Evolutionary conservation across 2,888 invertebrate genomes (phyloP).

Genomic region (Scotopteryx bipunctaria): DNA sequence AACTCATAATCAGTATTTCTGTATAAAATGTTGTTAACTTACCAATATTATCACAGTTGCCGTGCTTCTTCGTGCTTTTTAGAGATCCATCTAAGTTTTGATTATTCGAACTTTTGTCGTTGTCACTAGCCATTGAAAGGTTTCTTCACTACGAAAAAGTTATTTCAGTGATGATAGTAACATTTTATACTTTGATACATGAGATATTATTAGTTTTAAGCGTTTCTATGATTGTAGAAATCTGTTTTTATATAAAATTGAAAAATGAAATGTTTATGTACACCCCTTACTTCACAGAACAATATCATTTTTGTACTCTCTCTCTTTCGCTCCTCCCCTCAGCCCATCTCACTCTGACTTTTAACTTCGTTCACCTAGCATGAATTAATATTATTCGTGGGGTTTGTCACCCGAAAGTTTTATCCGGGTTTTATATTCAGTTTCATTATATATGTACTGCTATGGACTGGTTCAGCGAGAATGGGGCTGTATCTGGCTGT

Average conservation of each 20-base stretch:
- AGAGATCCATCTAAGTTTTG: slow-evolving; percentile 73
- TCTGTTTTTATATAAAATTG: slow-evolving; percentile 28
- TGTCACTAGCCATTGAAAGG: slow-evolving; percentile 82
- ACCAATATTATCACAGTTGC: slow-evolving; percentile 64
- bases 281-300: slow-evolving; percentile 37
- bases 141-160: slow-evolving; percentile 43
- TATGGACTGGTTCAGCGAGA: too few relatives aligned
- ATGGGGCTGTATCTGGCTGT: too few relatives aligned
- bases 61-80: slow-evolving; percentile 67
- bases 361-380: neutral
- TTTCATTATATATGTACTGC: too few relatives aligned
- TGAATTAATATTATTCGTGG: neutral
- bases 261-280: slow-evolving; percentile 67
- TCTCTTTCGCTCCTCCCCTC: neutral
- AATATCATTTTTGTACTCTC: neutral
- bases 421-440: too few relatives aligned
- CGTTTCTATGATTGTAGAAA: slow-evolving; percentile 49
- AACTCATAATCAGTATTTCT: too few relatives aligned
- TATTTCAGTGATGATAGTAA: slow-evolving; percentile 16
- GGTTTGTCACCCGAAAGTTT: too few relatives aligned
- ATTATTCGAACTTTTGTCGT: slow-evolving; percentile 77
- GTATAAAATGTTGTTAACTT: slow-evolving; percentile 42
- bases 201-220: slow-evolving; percentile 30
- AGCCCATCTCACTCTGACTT: neutral
- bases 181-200: slow-evolving; percentile 25